A percentile compares a stretch with the other conserved stretches of the same genome.
Conservation (phyloP, 2,797 vertebrate genomes). For the Eupleurogrammus muticus region DNA sequence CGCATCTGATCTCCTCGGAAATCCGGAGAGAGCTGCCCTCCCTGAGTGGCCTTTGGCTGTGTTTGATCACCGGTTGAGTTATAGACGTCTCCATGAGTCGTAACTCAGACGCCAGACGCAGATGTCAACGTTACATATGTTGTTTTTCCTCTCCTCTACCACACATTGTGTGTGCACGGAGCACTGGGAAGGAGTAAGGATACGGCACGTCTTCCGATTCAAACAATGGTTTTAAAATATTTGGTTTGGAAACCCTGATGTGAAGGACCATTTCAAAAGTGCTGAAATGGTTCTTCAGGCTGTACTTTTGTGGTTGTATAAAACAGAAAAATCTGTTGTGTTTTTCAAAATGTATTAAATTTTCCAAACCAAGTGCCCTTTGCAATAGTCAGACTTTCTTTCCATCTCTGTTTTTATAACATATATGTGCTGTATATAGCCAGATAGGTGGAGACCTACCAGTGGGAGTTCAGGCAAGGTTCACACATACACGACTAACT, state of each 20-base stretch:
- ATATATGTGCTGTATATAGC: conserved; percentile 3
- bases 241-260: conserved; percentile 1
- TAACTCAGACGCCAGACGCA: conserved; percentile 59
- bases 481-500: conserved; percentile 56
- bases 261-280: conserved; percentile 16
- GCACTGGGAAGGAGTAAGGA: not conserved
- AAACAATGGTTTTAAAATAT: not conserved
- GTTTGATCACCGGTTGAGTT: conserved; percentile 72
- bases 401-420: conserved; percentile 27
- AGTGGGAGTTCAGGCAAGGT: conserved; percentile 54
- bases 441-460: conserved; percentile 28
- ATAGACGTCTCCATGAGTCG: conserved; percentile 59
- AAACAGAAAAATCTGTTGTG: conserved; percentile 23
- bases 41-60: conserved; percentile 45
- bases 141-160: conserved; percentile 51
- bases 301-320: conserved; percentile 8
- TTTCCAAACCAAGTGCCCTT: conserved; percentile 23
- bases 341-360: conserved; percentile 26
- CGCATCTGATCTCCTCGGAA: conserved; percentile 45
- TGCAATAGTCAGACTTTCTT: conserved; percentile 22
- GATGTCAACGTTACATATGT: conserved; percentile 62
- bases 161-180: conserved; percentile 41
- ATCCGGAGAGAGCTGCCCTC: conserved; percentile 45
- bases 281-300: conserved; percentile 8
- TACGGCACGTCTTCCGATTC: conserved; percentile 13